Evolutionary conservation across 2,888 invertebrate species (phyloP).

Genomic region (Resseliella maxima): DNA sequence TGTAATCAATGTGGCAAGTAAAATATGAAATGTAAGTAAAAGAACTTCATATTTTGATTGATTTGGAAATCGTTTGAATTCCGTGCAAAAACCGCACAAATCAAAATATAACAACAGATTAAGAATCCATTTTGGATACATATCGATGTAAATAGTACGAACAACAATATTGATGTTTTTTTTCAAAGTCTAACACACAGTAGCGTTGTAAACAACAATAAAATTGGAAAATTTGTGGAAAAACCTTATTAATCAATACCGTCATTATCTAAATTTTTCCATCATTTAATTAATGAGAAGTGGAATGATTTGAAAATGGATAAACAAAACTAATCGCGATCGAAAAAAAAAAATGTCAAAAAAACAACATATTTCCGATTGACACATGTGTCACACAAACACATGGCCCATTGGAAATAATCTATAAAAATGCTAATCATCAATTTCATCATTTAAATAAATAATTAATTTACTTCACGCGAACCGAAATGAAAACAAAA

Average conservation of each 20-base stretch:
- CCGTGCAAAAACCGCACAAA: not conserved
- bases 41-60: not conserved
- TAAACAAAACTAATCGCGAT: not conserved
- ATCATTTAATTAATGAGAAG: not conserved
- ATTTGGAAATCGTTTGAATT: not conserved
- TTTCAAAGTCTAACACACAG: no score
- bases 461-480: not conserved
- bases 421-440: slow-evolving; percentile 15
- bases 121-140: slow-evolving; percentile 6
- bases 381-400: not conserved
- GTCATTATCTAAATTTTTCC: not conserved
- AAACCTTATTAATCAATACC: not conserved
- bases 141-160: no score
- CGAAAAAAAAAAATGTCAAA: not conserved
- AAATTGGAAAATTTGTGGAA: no score
- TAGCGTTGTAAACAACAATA: no score
- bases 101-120: not conserved
- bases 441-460: not conserved
- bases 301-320: not conserved
- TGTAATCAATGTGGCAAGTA: not conserved
- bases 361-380: not conserved
- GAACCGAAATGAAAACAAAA: not conserved
- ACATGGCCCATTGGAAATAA: no score
- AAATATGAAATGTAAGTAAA: not conserved
- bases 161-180: no score